Evolutionary conservation across 2,797 vertebrate genomes (phyloP).

Genomic region (Smutsia temminckii): DNA sequence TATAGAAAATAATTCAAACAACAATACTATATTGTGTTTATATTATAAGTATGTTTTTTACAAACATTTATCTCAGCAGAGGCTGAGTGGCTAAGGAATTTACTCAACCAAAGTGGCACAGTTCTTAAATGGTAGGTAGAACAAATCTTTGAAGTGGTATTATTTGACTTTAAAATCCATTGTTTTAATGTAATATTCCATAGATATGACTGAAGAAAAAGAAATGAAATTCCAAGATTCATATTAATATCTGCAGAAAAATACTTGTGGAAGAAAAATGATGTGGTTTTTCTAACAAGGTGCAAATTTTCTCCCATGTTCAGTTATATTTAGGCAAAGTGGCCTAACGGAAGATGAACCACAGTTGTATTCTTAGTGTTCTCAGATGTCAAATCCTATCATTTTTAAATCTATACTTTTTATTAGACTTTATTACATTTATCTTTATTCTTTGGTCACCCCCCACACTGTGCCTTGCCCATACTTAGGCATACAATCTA

Average conservation of each 20-base stretch:
- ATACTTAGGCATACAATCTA: background rate
- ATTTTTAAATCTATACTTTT: background rate
- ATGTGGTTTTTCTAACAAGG: background rate
- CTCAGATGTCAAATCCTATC: background rate
- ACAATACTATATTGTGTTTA: background rate
- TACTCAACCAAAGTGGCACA: background rate
- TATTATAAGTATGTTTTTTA: background rate
- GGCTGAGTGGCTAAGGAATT: background rate
- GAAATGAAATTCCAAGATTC: background rate
- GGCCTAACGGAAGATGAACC: background rate
- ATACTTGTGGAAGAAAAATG: background rate
- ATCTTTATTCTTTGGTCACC: background rate
- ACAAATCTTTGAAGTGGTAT: background rate
- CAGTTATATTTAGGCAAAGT: background rate
- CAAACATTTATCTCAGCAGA: background rate
- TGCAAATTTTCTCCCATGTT: background rate
- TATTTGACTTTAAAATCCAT: background rate
- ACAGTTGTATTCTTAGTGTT: background rate
- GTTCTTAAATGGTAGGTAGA: background rate
- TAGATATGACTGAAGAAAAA: background rate
- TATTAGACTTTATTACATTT: background rate
- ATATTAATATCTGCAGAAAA: background rate
- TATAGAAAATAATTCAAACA: background rate
- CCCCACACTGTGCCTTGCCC: background rate
- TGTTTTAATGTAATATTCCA: background rate